phyloP scores from a whole-genome alignment of 2,888 invertebrate species.

The Hyposoter didymator region DNA sequence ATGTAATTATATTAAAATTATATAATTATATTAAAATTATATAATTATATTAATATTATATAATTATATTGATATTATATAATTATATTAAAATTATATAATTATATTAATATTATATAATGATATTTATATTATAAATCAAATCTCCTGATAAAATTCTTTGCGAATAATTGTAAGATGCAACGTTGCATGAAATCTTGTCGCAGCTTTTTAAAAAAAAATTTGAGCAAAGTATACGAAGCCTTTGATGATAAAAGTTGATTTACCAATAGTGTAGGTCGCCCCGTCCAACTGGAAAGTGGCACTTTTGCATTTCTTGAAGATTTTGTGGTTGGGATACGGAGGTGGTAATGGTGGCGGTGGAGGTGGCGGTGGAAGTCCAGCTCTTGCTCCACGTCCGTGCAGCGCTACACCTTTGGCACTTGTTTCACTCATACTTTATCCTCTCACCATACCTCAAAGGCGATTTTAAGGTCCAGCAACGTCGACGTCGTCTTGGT shows the following conservation, averaged over 20 bases:
- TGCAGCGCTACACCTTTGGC: slow-evolving; percentile 68
- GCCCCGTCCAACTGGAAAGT: slow-evolving; percentile 95
- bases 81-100: no score
- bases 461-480: slow-evolving; percentile 47
- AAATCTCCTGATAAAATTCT: no score
- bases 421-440: slow-evolving; percentile 73
- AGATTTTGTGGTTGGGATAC: slow-evolving; percentile 85
- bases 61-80: no score
- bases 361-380: slow-evolving; percentile 69
- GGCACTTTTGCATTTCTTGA: slow-evolving; percentile 94
- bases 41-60: no score
- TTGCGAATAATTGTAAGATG: no score
- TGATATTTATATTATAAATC: no score
- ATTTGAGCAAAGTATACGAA: not conserved
- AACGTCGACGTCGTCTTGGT: not conserved
- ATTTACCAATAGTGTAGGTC: slow-evolving; percentile 93
- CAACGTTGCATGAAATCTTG: no score
- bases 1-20: no score
- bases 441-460: slow-evolving; percentile 61
- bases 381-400: slow-evolving; percentile 65
- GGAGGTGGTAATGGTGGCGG: slow-evolving; percentile 73
- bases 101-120: no score
- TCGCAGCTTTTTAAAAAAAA: not conserved
- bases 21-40: no score
- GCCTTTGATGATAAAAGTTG: not conserved